phyloP scores from a whole-genome alignment of 2,888 invertebrate species.

The Cetonia aurata region DNA sequence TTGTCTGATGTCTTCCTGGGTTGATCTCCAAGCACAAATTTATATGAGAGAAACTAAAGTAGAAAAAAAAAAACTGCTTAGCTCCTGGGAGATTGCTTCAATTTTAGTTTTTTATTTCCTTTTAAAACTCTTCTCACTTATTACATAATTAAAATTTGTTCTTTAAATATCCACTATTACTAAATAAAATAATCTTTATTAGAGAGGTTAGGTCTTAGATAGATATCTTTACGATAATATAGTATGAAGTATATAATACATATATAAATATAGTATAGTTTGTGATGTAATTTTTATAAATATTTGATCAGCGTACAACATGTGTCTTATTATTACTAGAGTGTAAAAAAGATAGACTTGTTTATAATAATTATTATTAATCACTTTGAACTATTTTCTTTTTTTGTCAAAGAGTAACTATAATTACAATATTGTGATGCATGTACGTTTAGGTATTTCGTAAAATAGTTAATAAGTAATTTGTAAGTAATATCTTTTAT shows the following conservation, averaged over 20 bases:
- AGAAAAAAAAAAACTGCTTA: constrained; percentile 46
- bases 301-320: constrained; percentile 58
- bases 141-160: constrained; percentile 27
- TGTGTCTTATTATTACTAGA: constrained; percentile 65
- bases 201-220: constrained; percentile 27
- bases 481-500: constrained; percentile 49
- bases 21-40: constrained; percentile 66
- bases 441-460: constrained; percentile 54
- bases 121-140: no score
- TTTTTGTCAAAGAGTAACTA: constrained; percentile 44
- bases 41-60: background rate
- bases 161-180: constrained; percentile 36
- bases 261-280: constrained; percentile 48
- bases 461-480: constrained; percentile 48
- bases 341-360: constrained; percentile 55
- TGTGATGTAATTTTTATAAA: constrained; percentile 51
- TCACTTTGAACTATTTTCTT: constrained; percentile 33
- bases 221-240: constrained; percentile 26
- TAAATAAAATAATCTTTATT: constrained; percentile 27
- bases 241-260: constrained; percentile 38
- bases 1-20: constrained; percentile 63
- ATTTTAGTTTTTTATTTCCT: constrained; percentile 28
- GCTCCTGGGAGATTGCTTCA: constrained; percentile 44
- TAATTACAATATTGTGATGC: constrained; percentile 52
- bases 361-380: constrained; percentile 34